Conservation (phyloP, 2,113 vertebrate genomes). For the Lonchura striata region DNA sequence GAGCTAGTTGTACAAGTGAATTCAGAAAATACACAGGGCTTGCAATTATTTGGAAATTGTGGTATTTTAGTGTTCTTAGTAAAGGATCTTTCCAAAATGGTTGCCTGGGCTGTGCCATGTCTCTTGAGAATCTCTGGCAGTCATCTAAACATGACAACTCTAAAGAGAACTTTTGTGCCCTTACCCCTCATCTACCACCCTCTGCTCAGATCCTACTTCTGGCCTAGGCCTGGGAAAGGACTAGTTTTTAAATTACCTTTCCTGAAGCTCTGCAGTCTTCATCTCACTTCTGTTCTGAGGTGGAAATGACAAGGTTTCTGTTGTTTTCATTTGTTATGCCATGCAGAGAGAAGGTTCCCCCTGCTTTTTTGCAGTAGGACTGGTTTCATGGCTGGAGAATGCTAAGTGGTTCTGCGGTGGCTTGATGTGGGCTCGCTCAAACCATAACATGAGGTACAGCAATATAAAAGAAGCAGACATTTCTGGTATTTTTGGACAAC, state of each 20-base stretch:
- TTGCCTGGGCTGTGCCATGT: background rate
- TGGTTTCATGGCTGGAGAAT: background rate
- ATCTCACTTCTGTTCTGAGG: background rate
- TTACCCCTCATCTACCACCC: background rate
- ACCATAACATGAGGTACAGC: background rate
- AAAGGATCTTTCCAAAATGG: background rate
- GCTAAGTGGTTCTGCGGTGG: background rate
- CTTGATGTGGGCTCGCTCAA: background rate
- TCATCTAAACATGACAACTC: background rate
- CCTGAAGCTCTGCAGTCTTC: background rate
- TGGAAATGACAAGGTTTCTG: background rate
- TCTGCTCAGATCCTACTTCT: background rate
- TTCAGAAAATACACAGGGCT: background rate
- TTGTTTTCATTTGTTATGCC: background rate
- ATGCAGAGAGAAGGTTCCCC: background rate
- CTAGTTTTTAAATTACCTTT: background rate
- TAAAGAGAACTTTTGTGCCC: background rate
- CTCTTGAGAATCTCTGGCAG: background rate
- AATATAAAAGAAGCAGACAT: background rate
- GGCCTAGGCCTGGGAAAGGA: background rate
- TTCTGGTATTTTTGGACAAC: background rate
- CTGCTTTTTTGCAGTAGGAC: background rate
- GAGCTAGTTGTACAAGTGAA: background rate
- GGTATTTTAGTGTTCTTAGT: background rate
- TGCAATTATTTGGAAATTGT: background rate